phyloP scores from a whole-genome alignment of 1,140 invertebrate species.

The Calephelis virginiensis region DNA sequence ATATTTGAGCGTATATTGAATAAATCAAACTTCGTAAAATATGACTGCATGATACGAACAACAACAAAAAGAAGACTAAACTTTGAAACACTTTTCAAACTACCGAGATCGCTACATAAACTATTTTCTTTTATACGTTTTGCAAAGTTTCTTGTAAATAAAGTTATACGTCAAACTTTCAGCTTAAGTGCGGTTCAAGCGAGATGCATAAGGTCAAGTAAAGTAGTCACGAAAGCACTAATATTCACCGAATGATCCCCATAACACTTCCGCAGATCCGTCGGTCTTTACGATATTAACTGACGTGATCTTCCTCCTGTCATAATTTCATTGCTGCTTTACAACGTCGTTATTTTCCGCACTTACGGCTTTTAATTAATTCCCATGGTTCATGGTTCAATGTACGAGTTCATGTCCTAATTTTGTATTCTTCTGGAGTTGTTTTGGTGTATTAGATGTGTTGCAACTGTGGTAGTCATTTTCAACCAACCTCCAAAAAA shows the following conservation, averaged over 20 bases:
- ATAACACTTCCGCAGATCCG: slow-evolving; percentile 7
- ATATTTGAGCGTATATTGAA: background rate
- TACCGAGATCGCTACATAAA: slow-evolving; percentile 3
- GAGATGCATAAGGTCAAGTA: slow-evolving; percentile 7
- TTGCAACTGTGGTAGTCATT: no score
- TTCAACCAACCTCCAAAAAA: no score
- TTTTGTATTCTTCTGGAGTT: background rate
- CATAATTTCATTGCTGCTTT: slow-evolving; percentile 21
- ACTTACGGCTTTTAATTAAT: slow-evolving; percentile 20
- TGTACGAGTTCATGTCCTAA: background rate
- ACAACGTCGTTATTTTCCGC: slow-evolving; percentile 20
- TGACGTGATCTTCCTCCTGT: slow-evolving; percentile 9
- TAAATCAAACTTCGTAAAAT: background rate
- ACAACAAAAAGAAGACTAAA: slow-evolving; percentile 2
- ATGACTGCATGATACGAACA: background rate
- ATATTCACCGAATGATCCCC: slow-evolving; percentile 9
- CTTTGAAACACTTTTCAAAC: slow-evolving; percentile 2
- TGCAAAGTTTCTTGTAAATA: slow-evolving; percentile 15
- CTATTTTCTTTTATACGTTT: slow-evolving; percentile 9
- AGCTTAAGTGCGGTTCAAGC: slow-evolving; percentile 5
- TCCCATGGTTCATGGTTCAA: background rate
- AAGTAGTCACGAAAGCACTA: slow-evolving; percentile 10
- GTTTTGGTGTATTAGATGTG: no score
- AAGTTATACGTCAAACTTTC: slow-evolving; percentile 7
- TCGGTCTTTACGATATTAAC: slow-evolving; percentile 14